Conservation (phyloP, 2,113 vertebrate species). For the Urocynchramus pylzowi region DNA sequence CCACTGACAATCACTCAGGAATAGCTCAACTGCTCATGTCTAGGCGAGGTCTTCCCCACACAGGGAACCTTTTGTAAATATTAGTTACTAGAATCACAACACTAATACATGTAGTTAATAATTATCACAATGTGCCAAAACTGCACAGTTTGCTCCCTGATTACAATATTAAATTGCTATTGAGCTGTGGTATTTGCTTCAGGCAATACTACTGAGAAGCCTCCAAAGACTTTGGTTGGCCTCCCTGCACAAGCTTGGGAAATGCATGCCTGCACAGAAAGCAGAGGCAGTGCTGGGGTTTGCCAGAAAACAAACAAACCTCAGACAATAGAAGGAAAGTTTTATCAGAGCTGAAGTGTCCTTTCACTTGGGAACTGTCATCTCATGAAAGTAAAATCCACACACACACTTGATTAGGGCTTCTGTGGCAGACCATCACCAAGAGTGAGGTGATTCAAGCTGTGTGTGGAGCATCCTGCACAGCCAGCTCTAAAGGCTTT, state of each 20-base stretch:
- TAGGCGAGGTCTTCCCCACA: slow-evolving; percentile 70
- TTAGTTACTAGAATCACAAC: slow-evolving; percentile 77
- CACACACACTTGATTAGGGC: slow-evolving; percentile 2
- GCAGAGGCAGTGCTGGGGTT: slow-evolving; percentile 67
- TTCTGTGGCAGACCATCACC: slow-evolving; percentile 60
- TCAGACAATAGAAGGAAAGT: slow-evolving; percentile 76
- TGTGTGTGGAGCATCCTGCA: neutral
- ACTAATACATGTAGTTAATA: slow-evolving; percentile 80
- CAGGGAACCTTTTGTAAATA: slow-evolving; percentile 79
- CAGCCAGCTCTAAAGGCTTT: slow-evolving; percentile 51
- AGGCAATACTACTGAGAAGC: slow-evolving; percentile 76
- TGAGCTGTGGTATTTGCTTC: slow-evolving; percentile 78
- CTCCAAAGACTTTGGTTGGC: slow-evolving; percentile 76
- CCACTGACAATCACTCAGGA: slow-evolving; percentile 74
- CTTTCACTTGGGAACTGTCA: slow-evolving; percentile 76
- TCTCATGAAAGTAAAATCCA: slow-evolving; percentile 60
- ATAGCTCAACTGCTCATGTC: slow-evolving; percentile 63
- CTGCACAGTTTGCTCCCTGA: slow-evolving; percentile 79
- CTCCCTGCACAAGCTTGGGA: slow-evolving; percentile 66
- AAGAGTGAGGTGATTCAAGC: slow-evolving; percentile 31
- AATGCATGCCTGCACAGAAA: slow-evolving; percentile 59
- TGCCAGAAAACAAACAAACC: slow-evolving; percentile 78
- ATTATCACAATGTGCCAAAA: slow-evolving; percentile 77
- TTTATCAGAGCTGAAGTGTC: slow-evolving; percentile 74
- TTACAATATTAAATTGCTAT: slow-evolving; percentile 80